phyloP scores from a whole-genome alignment of 2,888 invertebrate species.

The Drosophila stalkeri region DNA sequence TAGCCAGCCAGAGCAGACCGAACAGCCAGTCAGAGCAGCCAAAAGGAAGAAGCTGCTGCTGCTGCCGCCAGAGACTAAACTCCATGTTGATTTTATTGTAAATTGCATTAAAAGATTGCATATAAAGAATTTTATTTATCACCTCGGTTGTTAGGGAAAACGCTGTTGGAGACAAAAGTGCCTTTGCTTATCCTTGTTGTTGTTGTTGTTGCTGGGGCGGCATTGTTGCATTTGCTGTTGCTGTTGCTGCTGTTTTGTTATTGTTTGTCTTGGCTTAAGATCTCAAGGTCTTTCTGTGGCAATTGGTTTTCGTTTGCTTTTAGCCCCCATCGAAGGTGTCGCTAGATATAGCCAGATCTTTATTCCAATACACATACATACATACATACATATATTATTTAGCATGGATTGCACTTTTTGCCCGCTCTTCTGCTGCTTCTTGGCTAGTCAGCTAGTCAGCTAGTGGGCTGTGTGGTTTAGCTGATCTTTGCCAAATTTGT shows the following conservation, averaged over 20 bases:
- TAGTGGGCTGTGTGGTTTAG: not conserved
- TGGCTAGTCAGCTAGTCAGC: not conserved
- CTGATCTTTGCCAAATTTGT: slow-evolving; percentile 79
- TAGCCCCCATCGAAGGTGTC: slow-evolving; percentile 56
- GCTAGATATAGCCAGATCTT: slow-evolving; percentile 34
- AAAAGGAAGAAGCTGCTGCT: slow-evolving; percentile 39
- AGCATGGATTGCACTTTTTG: slow-evolving; percentile 44
- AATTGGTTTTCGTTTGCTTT: slow-evolving; percentile 42
- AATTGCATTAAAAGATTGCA: slow-evolving; percentile 83
- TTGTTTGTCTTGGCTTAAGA: slow-evolving; percentile 64
- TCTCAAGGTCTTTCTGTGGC: slow-evolving; percentile 72
- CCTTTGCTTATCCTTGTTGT: slow-evolving; percentile 41
- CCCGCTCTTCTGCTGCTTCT: slow-evolving; percentile 25
- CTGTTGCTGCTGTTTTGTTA: slow-evolving; percentile 54
- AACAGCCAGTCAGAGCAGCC: slow-evolving; percentile 22
- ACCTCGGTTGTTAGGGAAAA: slow-evolving; percentile 82
- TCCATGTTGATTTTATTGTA: slow-evolving; percentile 82
- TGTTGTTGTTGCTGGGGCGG: slow-evolving; percentile 33
- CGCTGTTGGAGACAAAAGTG: slow-evolving; percentile 82
- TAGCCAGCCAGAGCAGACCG: slow-evolving; percentile 54
- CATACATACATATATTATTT: slow-evolving; percentile 2
- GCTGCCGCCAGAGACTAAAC: slow-evolving; percentile 67
- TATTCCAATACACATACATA: not conserved
- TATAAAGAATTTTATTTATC: slow-evolving; percentile 84
- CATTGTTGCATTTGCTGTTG: slow-evolving; percentile 36